A percentile compares a stretch with the other conserved stretches of the same genome.
phyloP scores from a whole-genome alignment of 2,797 vertebrate species.

The Gymnopithys bicolor region DNA sequence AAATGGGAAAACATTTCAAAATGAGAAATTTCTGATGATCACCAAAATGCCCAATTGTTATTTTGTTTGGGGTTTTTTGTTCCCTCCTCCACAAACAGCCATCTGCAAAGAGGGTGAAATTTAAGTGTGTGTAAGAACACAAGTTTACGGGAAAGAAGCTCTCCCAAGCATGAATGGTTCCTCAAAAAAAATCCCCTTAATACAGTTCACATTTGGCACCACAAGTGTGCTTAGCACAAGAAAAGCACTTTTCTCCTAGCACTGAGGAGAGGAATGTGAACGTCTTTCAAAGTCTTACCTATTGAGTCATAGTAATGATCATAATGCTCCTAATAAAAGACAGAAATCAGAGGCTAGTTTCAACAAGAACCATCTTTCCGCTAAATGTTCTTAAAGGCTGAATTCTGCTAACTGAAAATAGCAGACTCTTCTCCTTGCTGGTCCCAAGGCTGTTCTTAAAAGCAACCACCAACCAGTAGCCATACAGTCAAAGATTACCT shows the following conservation, averaged over 20 bases:
- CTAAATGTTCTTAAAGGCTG: background rate
- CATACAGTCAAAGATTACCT: background rate
- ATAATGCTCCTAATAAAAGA: background rate
- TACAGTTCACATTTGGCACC: background rate
- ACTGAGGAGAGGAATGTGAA: background rate
- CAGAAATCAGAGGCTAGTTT: background rate
- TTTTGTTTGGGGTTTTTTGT: conserved; percentile 14
- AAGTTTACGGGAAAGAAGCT: background rate
- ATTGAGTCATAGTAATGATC: background rate
- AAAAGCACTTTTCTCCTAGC: background rate
- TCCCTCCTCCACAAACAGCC: background rate
- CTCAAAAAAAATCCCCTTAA: background rate
- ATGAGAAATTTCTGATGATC: conserved; percentile 60
- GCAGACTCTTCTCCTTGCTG: background rate
- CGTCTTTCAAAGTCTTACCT: background rate
- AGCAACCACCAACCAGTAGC: background rate
- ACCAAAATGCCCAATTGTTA: background rate
- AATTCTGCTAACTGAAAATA: background rate
- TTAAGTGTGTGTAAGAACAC: background rate
- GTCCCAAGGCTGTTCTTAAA: background rate
- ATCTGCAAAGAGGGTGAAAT: conserved; percentile 2
- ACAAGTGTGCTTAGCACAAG: background rate
- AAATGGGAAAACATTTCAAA: conserved; percentile 57
- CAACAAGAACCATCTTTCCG: background rate
- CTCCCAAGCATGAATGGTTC: background rate